Evolutionary conservation across 2,888 invertebrate species (phyloP).

Genomic region (Meghimatium bilineatum): DNA sequence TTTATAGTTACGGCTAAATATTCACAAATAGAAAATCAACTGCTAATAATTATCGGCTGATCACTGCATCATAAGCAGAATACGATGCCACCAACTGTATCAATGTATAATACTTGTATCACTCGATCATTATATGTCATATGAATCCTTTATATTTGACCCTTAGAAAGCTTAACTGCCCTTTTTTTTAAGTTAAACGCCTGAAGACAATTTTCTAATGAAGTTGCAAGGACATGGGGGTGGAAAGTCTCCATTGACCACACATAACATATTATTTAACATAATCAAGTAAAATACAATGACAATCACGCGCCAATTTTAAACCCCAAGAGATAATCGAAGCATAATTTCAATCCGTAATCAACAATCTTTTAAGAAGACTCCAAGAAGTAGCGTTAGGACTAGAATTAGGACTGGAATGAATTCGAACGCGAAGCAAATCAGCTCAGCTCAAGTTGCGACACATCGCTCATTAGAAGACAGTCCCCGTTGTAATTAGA

Average conservation of each 20-base stretch:
- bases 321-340: conserved; percentile 9
- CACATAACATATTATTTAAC: conserved; percentile 27
- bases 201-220: background rate
- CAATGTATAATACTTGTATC: too few species aligned
- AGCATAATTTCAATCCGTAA: conserved; percentile 27
- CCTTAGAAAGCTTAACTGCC: too few species aligned
- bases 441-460: conserved; percentile 14
- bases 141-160: too few species aligned
- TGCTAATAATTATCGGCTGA: too few species aligned
- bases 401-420: conserved; percentile 17
- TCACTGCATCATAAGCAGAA: too few species aligned
- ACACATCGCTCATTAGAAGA: conserved; percentile 31
- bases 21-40: too few species aligned
- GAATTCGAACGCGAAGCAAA: conserved; percentile 23
- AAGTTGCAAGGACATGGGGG: background rate
- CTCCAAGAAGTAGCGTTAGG: background rate
- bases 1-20: too few species aligned
- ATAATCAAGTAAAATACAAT: conserved; percentile 24
- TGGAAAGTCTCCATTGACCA: background rate
- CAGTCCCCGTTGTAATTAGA: conserved; percentile 25
- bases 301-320: conserved; percentile 14
- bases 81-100: too few species aligned
- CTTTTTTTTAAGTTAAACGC: too few species aligned
- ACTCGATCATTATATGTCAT: too few species aligned
- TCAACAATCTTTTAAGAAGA: conserved; percentile 35